phyloP scores from a whole-genome alignment of 37 sponge, comb jelly and placozoan species.

The Chondrilla cf. caribensis region DNA sequence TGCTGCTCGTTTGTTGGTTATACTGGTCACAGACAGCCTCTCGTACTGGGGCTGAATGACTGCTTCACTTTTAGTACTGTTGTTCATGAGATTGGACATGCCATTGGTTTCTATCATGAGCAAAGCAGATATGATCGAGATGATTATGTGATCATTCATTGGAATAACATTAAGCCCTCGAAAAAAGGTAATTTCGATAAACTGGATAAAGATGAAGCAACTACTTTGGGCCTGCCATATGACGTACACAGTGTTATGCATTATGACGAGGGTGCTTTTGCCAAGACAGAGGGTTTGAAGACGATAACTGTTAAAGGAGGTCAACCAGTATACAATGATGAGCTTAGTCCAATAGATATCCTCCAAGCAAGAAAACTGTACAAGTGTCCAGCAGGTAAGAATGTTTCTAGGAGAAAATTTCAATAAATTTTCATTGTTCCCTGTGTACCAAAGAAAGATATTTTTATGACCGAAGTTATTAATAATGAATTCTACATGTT shows the following conservation, averaged over 20 bases:
- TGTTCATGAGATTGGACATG: constrained; percentile 70
- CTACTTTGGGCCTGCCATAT: not conserved
- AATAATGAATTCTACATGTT: too few species aligned
- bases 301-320: not conserved
- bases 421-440: too few species aligned
- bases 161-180: constrained; percentile 27
- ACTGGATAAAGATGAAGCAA: not conserved
- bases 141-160: constrained; percentile 27
- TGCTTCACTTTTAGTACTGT: constrained; percentile 34
- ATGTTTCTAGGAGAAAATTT: too few species aligned
- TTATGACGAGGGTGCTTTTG: not conserved
- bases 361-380: not conserved
- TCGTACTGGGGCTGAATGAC: not conserved
- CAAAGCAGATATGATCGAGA: constrained; percentile 63
- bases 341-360: constrained; percentile 9
- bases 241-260: constrained; percentile 9
- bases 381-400: constrained; percentile 7
- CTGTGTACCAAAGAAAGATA: too few species aligned
- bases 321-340: not conserved
- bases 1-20: constrained; percentile 52
- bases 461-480: too few species aligned
- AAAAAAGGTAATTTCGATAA: not conserved
- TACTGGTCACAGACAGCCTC: constrained; percentile 15
- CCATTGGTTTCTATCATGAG: constrained; percentile 67
- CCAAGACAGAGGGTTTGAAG: not conserved